Conservation (phyloP, 2,888 invertebrate species). For the Fragum whitleyi region DNA sequence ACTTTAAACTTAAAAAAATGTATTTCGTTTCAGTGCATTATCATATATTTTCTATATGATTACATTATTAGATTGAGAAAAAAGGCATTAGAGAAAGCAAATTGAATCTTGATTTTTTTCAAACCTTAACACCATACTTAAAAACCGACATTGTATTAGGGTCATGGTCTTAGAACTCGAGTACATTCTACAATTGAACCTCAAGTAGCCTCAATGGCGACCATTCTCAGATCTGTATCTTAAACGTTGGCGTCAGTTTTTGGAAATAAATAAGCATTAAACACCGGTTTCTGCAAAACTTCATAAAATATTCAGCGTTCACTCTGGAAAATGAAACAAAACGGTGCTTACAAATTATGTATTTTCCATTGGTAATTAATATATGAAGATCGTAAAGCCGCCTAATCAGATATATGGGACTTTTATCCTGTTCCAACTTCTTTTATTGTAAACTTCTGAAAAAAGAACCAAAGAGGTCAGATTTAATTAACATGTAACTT, state of each 20-base stretch:
- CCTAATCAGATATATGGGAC: conserved; percentile 12
- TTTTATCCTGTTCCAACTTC: neutral
- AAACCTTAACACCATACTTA: too few species aligned
- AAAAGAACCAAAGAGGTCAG: neutral
- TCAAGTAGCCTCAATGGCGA: neutral
- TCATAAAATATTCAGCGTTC: conserved; percentile 17
- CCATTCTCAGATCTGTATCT: neutral
- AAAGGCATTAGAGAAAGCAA: too few species aligned
- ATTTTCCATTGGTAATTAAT: conserved; percentile 16
- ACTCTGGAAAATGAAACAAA: conserved; percentile 12
- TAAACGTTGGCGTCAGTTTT: conserved; percentile 15
- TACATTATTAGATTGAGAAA: too few species aligned
- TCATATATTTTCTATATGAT: too few species aligned
- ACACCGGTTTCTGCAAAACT: conserved; percentile 8
- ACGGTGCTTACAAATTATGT: conserved; percentile 21
- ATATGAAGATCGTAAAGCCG: conserved; percentile 5
- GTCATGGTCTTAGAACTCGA: neutral
- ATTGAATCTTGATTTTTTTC: too few species aligned
- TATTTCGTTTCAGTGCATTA: too few species aligned
- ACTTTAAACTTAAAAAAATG: too few species aligned
- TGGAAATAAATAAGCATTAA: conserved; percentile 9
- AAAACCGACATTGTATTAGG: neutral
- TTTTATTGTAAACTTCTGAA: neutral
- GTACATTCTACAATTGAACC: neutral
- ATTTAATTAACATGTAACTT: too few species aligned